Base-by-base conservation (phyloP, 2,888 invertebrate species). In the Polymixis flavicincta region DNA sequence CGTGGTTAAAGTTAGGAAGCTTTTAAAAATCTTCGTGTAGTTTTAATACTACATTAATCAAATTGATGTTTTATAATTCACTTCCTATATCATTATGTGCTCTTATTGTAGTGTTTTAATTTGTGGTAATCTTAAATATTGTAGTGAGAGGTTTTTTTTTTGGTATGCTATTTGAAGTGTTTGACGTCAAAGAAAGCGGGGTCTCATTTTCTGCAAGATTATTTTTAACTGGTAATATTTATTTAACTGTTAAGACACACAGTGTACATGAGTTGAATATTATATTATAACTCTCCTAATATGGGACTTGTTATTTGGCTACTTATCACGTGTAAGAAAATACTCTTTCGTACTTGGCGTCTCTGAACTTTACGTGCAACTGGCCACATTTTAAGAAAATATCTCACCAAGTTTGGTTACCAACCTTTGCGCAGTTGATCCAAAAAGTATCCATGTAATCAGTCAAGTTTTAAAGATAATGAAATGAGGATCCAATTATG, bases 321-420 rank as follows among this genome's bases (percentile, higher is more conserved):
- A 32, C n/a, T n/a, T 25, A 64, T 9, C 57, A 64, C 42, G 28
- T 64, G 50, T 32, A 63, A 60, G 55, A 82, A 48, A 63, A 83
- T 60, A 50, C 50, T 32, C n/a, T 11, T 13, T 32, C 32, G 22
- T 61, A 76, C 48, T 50, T 66, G 77, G 61, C 74, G 78, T 32
- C 63, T 59, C 76, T 86, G 87, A 86, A 80, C 85, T 84, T 82
- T 80, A 76, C 65, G 13, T 70, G 54, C 22, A 71, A 74, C 42
- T 74, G 65, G 74, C 68, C 61, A 78, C 73, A 88, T 86, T 83
- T 63, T 45, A 78, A 71, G 25, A 75, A 84, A 76, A 76, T 74
- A 61, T 57, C 59, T 68, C 37, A n/a, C 84, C 84, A 72, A 66
- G 25, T 84, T 78, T 59, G 86, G 80, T 32, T 28, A 13, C 54